phyloP scores from a whole-genome alignment of 2,797 vertebrate species.

The Platalea minor region DNA sequence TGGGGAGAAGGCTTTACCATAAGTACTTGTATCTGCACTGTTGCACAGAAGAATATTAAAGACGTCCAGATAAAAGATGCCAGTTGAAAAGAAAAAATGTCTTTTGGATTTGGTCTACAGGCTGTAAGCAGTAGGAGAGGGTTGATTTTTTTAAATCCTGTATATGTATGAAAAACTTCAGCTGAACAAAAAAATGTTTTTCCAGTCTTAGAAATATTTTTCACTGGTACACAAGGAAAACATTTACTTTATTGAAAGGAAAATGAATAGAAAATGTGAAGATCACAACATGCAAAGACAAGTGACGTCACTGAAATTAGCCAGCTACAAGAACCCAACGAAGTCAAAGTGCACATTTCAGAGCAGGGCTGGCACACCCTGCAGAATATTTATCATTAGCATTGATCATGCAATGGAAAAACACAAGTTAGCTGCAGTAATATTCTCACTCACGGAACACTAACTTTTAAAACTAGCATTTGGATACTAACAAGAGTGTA shows the following conservation, averaged over 20 bases:
- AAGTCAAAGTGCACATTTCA: not conserved
- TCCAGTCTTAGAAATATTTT: not conserved
- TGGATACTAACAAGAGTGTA: not conserved
- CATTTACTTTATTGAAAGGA: not conserved
- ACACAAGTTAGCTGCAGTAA: not conserved
- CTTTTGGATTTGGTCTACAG: not conserved
- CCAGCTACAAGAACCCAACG: not conserved
- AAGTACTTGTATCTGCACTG: not conserved
- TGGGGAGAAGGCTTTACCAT: not conserved
- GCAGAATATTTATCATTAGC: not conserved
- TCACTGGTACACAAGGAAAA: not conserved
- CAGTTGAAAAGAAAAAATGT: not conserved
- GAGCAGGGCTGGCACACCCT: not conserved
- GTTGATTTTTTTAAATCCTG: not conserved
- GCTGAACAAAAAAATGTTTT: not conserved
- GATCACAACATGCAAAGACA: not conserved
- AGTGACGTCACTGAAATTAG: not conserved
- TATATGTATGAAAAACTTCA: not conserved
- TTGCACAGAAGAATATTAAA: not conserved
- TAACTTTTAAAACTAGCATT: not conserved
- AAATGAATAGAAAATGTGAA: not conserved
- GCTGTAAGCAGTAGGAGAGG: not conserved
- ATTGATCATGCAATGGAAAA: not conserved
- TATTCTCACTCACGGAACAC: not conserved
- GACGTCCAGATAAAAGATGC: not conserved